Conservation (phyloP, 2,113 vertebrate genomes). For the Oxygymnocypris stewartii region DNA sequence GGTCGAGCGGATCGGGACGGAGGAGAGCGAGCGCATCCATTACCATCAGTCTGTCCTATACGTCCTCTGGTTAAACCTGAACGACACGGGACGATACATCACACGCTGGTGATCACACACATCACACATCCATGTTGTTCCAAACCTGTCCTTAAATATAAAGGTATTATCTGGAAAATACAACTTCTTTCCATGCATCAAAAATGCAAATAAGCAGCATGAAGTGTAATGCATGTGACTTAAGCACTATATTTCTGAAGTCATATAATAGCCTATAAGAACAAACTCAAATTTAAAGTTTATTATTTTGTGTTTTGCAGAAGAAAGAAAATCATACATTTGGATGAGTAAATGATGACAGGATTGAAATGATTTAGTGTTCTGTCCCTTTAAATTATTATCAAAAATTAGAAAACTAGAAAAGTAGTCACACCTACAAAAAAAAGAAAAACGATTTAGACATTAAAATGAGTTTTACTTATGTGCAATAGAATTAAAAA, state of each 20-base stretch:
- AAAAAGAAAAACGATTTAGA: too few relatives aligned
- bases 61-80: conserved; percentile 33
- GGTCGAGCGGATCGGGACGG: neutral
- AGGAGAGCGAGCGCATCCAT: conserved; percentile 32
- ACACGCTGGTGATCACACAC: conserved; percentile 32
- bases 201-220: neutral
- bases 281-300: neutral
- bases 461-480: too few relatives aligned
- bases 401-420: too few relatives aligned
- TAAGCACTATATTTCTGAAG: neutral
- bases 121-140: neutral
- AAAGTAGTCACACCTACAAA: too few relatives aligned
- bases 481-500: too few relatives aligned
- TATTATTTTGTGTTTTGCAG: too few relatives aligned
- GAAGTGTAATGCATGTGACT: neutral
- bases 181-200: neutral
- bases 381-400: too few relatives aligned
- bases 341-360: neutral
- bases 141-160: too few relatives aligned
- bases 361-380: neutral
- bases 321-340: too few relatives aligned
- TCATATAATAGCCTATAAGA: too few relatives aligned
- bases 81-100: conserved; percentile 46
- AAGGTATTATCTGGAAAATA: too few relatives aligned
- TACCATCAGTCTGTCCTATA: conserved; percentile 23